Evolutionary conservation across 2,113 vertebrate species (phyloP).

Genomic region (Lepus europaeus): DNA sequence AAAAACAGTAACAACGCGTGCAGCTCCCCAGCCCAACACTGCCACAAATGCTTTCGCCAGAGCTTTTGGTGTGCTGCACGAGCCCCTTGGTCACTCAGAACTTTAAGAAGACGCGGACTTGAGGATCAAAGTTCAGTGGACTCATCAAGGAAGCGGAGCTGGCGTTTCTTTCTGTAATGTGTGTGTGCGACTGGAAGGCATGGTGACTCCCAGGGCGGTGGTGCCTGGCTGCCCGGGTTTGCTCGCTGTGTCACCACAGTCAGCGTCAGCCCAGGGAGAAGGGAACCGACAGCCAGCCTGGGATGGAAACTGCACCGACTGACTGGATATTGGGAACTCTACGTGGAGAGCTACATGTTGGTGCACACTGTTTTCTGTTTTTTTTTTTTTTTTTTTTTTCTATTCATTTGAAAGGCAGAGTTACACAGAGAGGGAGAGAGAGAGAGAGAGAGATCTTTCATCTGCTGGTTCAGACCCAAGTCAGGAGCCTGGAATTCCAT

Average conservation of each 20-base stretch:
- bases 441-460: too few relatives aligned
- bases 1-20: not conserved
- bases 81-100: not conserved
- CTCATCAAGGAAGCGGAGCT: not conserved
- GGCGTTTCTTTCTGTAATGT: too few relatives aligned
- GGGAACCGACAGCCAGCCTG: too few relatives aligned
- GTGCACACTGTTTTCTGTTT: not conserved
- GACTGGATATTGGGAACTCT: accelerated
- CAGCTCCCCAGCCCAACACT: not conserved
- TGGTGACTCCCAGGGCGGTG: accelerated
- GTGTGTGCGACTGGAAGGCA: not conserved
- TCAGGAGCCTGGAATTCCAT: too few relatives aligned
- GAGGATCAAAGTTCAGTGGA: not conserved
- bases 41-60: accelerated
- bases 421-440: too few relatives aligned
- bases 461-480: too few relatives aligned
- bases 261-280: too few relatives aligned
- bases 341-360: not conserved
- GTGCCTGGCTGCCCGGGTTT: accelerated
- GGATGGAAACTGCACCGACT: not conserved
- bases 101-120: not conserved
- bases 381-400: too few relatives aligned
- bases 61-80: not conserved
- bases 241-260: not conserved
- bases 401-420: too few relatives aligned